phyloP scores from a whole-genome alignment of 2,113 vertebrate genomes.

The Sprattus sprattus region DNA sequence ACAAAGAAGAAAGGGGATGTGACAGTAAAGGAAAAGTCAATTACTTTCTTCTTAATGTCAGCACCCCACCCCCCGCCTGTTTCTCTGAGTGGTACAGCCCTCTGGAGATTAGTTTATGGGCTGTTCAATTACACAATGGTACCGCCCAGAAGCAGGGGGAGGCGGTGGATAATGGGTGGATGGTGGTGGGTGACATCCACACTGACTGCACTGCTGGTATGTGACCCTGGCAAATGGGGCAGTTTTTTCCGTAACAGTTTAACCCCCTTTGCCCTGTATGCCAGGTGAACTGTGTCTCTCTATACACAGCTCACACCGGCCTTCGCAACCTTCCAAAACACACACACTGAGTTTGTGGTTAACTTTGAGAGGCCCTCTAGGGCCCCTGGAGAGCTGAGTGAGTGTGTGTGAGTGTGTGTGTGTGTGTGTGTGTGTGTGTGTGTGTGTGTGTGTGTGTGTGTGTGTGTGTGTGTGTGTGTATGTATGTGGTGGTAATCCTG shows the following conservation, averaged over 20 bases:
- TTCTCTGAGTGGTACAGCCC: slow-evolving; percentile 33
- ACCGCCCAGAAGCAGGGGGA: slow-evolving; percentile 36
- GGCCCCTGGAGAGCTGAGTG: too few species aligned
- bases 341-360: too few species aligned
- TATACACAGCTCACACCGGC: too few species aligned
- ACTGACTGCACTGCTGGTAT: slow-evolving; percentile 60
- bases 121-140: slow-evolving; percentile 55
- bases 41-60: slow-evolving; percentile 35
- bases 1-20: slow-evolving; percentile 38
- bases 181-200: slow-evolving; percentile 41
- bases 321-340: too few species aligned
- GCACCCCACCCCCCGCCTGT: neutral
- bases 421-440: neutral
- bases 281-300: neutral
- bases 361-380: too few species aligned
- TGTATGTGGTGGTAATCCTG: neutral
- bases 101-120: slow-evolving; percentile 49
- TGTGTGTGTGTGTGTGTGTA: too few species aligned
- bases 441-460: neutral
- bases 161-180: neutral
- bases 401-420: too few species aligned
- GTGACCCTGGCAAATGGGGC: slow-evolving; percentile 53
- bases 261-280: neutral
- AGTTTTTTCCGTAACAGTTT: slow-evolving; percentile 22
- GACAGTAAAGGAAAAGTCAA: slow-evolving; percentile 30